Conservation (phyloP, 2,113 vertebrate species). For the Cyanoderma ruficeps region DNA sequence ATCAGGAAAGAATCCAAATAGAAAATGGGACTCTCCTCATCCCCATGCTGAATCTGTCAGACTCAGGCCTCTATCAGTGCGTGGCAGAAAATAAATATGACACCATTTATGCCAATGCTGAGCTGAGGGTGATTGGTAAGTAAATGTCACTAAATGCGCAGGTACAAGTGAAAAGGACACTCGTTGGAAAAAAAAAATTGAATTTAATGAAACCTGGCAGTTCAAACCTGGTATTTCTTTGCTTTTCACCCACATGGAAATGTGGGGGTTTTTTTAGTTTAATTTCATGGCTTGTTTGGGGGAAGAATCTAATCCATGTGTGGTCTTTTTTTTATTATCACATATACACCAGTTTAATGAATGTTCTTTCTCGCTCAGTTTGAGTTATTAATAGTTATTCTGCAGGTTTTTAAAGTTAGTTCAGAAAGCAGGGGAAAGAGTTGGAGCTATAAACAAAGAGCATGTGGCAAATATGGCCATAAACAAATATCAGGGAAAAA, state of each 20-base stretch:
- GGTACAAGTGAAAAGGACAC: neutral
- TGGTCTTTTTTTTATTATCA: neutral
- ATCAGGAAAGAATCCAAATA: conserved; percentile 83
- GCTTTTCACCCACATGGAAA: neutral
- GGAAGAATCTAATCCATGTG: neutral
- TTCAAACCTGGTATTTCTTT: neutral
- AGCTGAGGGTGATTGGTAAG: conserved; percentile 90
- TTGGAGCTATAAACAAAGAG: neutral
- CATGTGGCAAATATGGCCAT: neutral
- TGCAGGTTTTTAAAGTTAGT: neutral
- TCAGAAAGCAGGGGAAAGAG: neutral
- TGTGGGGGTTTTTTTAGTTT: neutral
- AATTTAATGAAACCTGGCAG: neutral
- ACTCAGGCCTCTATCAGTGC: conserved; percentile 92
- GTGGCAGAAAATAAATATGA: conserved; percentile 85
- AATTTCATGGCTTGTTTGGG: neutral
- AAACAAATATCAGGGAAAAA: neutral
- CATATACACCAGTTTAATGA: neutral
- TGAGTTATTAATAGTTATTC: neutral
- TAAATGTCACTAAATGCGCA: neutral
- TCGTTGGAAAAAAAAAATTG: neutral
- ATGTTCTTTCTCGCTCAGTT: neutral
- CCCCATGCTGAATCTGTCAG: conserved; percentile 78
- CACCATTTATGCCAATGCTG: conserved; percentile 83
- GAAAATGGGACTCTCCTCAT: conserved; percentile 82